Evolutionary conservation across 2,113 vertebrate genomes (phyloP).

Genomic region (Cyphomyrus plagiostoma): DNA sequence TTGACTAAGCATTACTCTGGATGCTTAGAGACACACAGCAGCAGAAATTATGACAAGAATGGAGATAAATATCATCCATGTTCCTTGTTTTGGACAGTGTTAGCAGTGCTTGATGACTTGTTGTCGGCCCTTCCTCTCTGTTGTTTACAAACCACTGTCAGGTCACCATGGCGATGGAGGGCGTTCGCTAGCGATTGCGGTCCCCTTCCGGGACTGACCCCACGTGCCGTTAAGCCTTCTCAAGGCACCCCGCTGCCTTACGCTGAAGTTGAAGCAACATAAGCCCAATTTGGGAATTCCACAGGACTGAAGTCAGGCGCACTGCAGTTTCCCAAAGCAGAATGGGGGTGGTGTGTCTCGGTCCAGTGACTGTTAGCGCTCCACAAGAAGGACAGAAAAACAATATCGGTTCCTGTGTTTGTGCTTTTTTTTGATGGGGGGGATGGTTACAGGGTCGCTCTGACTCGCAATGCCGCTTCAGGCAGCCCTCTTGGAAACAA

Average conservation of each 20-base stretch:
- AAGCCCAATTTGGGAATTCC: conserved; percentile 23
- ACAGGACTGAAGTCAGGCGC: conserved; percentile 9
- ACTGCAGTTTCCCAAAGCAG: background rate
- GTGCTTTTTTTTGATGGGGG: background rate
- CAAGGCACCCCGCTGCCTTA: background rate
- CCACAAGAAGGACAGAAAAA: background rate
- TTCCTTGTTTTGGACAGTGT: background rate
- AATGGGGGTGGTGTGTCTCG: background rate
- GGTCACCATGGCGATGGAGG: conserved; percentile 7
- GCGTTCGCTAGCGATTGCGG: background rate
- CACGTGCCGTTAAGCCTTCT: background rate
- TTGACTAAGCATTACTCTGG: background rate
- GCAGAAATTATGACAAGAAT: background rate
- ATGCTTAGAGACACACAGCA: background rate
- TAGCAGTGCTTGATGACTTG: background rate
- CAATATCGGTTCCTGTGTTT: background rate
- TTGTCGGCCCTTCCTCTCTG: background rate
- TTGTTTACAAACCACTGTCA: conserved; percentile 16
- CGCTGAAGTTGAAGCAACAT: conserved; percentile 1
- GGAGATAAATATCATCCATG: background rate
- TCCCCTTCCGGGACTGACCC: background rate
- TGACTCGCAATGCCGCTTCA: conserved; percentile 68
- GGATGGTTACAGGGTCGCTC: conserved; percentile 46
- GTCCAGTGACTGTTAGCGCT: background rate
- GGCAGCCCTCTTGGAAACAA: conserved; percentile 59